phyloP scores from a whole-genome alignment of 2,797 vertebrate genomes.

The Telmatherina bonti region DNA sequence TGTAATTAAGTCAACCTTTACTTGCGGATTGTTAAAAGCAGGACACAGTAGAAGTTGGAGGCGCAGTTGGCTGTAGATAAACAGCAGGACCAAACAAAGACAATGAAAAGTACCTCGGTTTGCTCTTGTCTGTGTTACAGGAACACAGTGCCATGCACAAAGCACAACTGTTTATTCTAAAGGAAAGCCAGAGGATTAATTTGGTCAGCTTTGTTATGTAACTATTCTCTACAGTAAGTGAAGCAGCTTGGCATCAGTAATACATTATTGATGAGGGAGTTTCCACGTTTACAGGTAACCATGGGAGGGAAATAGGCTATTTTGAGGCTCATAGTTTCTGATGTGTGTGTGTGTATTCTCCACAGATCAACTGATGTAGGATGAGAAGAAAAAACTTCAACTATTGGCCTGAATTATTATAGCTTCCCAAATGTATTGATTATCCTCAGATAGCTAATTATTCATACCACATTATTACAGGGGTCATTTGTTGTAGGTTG shows the following conservation, averaged over 20 bases:
- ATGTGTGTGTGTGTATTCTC: conserved; percentile 50
- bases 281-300: conserved; percentile 77
- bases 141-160: conserved; percentile 29
- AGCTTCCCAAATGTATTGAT: conserved; percentile 18
- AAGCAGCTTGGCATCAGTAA: conserved; percentile 46
- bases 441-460: conserved; percentile 21
- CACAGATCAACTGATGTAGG: conserved; percentile 29
- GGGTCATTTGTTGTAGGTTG: conserved; percentile 24
- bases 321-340: conserved; percentile 55
- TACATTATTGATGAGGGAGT: conserved; percentile 84
- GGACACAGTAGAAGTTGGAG: conserved; percentile 13
- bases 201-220: conserved; percentile 71
- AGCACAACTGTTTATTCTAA: conserved; percentile 46
- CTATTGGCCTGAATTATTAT: conserved; percentile 45
- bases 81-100: conserved; percentile 15
- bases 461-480: not conserved
- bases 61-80: not conserved
- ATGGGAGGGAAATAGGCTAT: conserved; percentile 45
- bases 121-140: conserved; percentile 23
- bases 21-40: conserved; percentile 42
- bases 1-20: conserved; percentile 54
- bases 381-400: conserved; percentile 27
- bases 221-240: conserved; percentile 66
- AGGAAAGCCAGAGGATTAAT: conserved; percentile 40
- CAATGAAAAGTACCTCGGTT: conserved; percentile 25